Percentiles rank a stretch among this genome's conserved stretches.
Conservation (phyloP, 2,888 invertebrate species). For the Sinohyriopsis cumingii region DNA sequence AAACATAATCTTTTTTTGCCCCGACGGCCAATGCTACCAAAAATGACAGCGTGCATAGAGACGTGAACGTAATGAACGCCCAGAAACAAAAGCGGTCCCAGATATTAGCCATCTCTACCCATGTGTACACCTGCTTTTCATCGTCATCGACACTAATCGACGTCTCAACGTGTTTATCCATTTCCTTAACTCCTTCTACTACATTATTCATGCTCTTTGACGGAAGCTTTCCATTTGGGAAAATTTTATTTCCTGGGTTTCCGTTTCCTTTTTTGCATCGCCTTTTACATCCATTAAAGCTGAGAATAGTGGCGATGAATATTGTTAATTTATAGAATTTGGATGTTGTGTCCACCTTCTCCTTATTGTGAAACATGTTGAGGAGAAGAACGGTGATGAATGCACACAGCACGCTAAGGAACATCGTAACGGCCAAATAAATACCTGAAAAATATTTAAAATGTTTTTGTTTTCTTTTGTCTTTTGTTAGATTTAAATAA, state of each 20-base stretch:
- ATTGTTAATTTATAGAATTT: no score
- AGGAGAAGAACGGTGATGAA: constrained; percentile 9
- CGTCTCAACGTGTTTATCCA: background rate
- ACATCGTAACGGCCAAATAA: constrained; percentile 4
- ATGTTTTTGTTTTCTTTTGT: no score
- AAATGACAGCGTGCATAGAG: constrained; percentile 1
- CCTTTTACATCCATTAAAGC: no score
- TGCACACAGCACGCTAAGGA: background rate
- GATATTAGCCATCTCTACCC: constrained; percentile 3
- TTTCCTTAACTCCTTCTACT: background rate
- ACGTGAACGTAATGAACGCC: background rate
- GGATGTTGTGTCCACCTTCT: background rate
- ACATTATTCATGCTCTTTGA: background rate
- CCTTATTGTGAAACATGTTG: background rate
- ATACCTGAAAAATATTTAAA: background rate
- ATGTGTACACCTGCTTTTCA: constrained; percentile 1
- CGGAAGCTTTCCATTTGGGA: background rate
- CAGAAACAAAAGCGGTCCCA: constrained; percentile 7
- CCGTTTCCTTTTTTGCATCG: background rate
- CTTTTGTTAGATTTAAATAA: no score
- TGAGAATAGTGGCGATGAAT: no score
- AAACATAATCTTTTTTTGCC: no score
- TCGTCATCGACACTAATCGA: background rate
- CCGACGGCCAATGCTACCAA: constrained; percentile 4
- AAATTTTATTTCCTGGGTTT: background rate